Evolutionary conservation across 2,113 vertebrate species (phyloP), one percentile per base, ranked within the genome.

Genomic region (Fregetta grallaria): DNA sequence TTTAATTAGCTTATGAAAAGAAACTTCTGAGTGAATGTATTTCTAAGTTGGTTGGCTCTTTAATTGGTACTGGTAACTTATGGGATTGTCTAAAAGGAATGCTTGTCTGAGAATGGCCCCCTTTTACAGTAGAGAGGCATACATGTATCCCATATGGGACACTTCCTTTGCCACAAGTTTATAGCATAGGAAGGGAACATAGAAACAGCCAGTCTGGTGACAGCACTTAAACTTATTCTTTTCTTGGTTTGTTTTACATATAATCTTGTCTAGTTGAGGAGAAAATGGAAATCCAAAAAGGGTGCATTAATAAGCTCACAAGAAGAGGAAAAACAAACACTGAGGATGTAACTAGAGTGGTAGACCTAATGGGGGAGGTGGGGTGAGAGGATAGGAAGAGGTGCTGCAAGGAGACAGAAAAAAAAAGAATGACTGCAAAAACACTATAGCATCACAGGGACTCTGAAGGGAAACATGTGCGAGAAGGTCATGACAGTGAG

Each of bases 381-480:
- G 7, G 9, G 8, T 3, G 3, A 2, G 9, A 1, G 6, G 2
- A 5, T 58, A 58, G 20, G 56, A 72, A 34, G 11, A 29, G 3
- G 5, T 65, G 20, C 11, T 86, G 10, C 49, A 78, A 40, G 5
- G 23, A 78, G 21, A 45, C 2, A 55, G 38, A 23, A 47, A 63
- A 47, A 36, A 62, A 18, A 32, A 15, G 2, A 52, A 29, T 9
- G 10, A n/a, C 13, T 72, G 30, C 3, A 67, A 67, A 66, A 61
- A 4, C 18, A 52, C 30, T 34, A 12, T 42, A 68, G 38, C 27
- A 73, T 47, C 2, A 1, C 50, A 65, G 26, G 11, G 26, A 34
- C 6, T 52, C 36, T 74, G 65, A 62, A 65, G 7, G 16, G 29
- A 74, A 82, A 38, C 1, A 0, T 13, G 2, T 16, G 5, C 3